phyloP scores from a whole-genome alignment of 1,140 invertebrate genomes.

The Caenorhabditis brenneri region DNA sequence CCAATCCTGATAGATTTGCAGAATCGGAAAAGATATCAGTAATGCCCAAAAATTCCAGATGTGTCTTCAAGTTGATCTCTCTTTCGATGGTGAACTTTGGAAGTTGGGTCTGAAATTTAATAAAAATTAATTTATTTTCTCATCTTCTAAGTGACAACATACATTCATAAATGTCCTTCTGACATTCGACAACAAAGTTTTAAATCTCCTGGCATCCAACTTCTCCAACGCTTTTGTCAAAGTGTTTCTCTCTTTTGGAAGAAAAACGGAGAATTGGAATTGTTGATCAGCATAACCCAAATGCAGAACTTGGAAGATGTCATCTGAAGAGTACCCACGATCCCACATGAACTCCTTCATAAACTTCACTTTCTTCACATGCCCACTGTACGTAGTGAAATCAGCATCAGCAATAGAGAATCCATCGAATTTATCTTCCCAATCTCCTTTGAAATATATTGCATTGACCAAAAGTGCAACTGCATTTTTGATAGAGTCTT shows the following conservation, averaged over 20 bases:
- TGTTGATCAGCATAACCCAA: not conserved
- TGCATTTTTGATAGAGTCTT: slow-evolving; percentile 19
- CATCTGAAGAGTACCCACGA: slow-evolving; percentile 12
- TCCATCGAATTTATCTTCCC: slow-evolving; percentile 31
- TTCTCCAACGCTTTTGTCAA: not conserved
- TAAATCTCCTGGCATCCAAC: not conserved
- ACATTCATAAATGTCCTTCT: not conserved
- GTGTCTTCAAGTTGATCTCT: slow-evolving; percentile 8
- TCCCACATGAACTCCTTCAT: not conserved
- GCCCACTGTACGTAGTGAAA: slow-evolving; percentile 8
- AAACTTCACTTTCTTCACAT: not conserved
- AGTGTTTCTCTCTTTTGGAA: not conserved
- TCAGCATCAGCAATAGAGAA: not conserved
- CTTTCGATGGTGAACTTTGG: slow-evolving; percentile 15
- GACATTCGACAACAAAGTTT: not conserved
- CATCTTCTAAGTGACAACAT: not conserved
- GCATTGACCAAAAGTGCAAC: slow-evolving; percentile 42
- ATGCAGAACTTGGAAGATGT: not conserved
- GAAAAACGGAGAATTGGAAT: not conserved
- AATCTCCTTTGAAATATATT: slow-evolving; percentile 41
- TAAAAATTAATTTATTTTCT: not conserved
- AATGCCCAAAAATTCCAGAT: not conserved
- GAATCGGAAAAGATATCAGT: not conserved
- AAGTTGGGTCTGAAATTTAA: not conserved
- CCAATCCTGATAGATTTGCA: slow-evolving; percentile 23